Base-by-base conservation (phyloP, 2,113 vertebrate genomes). In the Macquaria australasica region DNA sequence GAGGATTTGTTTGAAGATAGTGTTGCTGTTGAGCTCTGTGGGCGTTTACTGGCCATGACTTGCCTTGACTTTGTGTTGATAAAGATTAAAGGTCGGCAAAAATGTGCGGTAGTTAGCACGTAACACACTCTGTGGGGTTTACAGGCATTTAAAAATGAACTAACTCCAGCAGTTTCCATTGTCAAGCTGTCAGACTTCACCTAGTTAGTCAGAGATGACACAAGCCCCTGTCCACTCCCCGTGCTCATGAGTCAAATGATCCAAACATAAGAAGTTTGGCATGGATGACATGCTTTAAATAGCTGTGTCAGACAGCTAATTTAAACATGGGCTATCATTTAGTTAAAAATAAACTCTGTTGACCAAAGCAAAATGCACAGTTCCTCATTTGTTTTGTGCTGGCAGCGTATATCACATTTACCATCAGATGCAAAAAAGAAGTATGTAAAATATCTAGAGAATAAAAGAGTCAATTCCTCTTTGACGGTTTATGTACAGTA, bases 271-370 rank as follows among this genome's bases (percentile, higher is more conserved):
- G n/a, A 23, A 4, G 23, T 48, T 60, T 64, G 72, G 45, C 31
- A 45, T 37, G 31, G 12, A 37, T 18, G 1, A 51, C 34, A 25
- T 37, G 5, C 41, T 88, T 60, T 64, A 82, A 79, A 82, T 82
- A 48, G 39, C 28, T 68, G 67, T 16, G 78, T 83, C 69, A 60
- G 28, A 81, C 5, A 21, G 60, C 31, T 79, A 7, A 64, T 80
- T 77, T 71, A 62, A 59, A 56, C 25, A 9, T 5, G 8, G 34
- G 20, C 67, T 64, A 14, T 77, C 21, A 64, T 81, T 45, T 48
- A 34, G 71, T 62, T 83, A 72, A 79, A 79, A 86, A 85, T 77
- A 80, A 77, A 72, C 20, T n/a, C 14, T 45, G 63, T 28, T 78
- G 73, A 64, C 41, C 25, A 51, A 45, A 77, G 43, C 14, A 72